A percentile compares a stretch with the other conserved stretches of the same genome.
Conservation (phyloP, 2,888 invertebrate species). For the Lingula anatina region DNA sequence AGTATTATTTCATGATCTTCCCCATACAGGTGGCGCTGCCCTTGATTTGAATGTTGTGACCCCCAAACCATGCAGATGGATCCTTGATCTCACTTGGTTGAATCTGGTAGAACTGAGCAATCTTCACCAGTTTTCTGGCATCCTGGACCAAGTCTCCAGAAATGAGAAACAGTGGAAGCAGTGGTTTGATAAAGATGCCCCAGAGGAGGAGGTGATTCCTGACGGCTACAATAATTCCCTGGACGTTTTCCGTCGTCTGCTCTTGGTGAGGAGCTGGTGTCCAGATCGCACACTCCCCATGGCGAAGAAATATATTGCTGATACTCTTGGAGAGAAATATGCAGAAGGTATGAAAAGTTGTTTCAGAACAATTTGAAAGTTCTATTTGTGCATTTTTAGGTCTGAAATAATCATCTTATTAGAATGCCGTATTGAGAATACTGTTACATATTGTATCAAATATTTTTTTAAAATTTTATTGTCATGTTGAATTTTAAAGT, state of each 20-base stretch:
- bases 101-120: constrained; percentile 52
- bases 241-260: constrained; percentile 49
- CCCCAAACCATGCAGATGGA: constrained; percentile 52
- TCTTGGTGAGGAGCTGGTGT: constrained; percentile 51
- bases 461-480: no score
- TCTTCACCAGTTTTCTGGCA: constrained; percentile 51
- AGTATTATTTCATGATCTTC: no score
- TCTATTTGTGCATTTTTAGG: no score
- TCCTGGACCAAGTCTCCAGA: constrained; percentile 47
- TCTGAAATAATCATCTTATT: no score
- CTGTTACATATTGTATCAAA: no score
- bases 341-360: no score
- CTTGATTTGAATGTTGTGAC: constrained; percentile 51
- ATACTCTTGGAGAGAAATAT: constrained; percentile 48
- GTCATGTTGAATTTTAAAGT: no score
- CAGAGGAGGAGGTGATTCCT: constrained; percentile 51
- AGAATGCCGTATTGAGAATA: no score
- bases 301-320: constrained; percentile 48
- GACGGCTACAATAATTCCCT: constrained; percentile 51
- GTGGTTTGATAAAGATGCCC: constrained; percentile 53
- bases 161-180: constrained; percentile 52
- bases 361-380: no score
- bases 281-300: constrained; percentile 51
- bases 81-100: constrained; percentile 51
- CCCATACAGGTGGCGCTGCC: constrained; percentile 51